These are phyloP conservation scores for Dasyprocta punctata DNA, from an alignment of 2,113 vertebrate species.

Conservation along the genomic window DNA sequence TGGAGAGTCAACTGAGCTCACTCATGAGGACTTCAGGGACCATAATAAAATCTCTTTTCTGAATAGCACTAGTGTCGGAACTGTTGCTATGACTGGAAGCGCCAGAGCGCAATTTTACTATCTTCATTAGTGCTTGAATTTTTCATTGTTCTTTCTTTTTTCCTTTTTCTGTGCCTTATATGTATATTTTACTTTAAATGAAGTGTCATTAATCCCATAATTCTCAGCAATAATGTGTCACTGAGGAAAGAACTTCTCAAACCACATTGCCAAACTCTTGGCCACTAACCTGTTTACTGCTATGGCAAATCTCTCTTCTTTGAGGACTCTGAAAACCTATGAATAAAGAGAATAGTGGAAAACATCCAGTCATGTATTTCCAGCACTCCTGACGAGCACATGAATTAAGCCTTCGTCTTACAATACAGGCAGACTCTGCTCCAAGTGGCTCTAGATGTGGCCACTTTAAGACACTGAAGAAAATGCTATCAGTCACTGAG, in stretches of 20 bases:
- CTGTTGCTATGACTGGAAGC: neutral
- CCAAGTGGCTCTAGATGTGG: neutral
- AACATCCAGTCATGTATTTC: neutral
- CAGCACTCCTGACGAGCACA: neutral
- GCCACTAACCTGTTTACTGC: neutral
- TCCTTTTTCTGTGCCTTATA: accelerated
- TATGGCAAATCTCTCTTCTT: neutral
- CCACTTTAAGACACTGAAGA: neutral
- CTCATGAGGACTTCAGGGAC: neutral
- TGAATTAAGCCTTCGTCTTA: neutral
- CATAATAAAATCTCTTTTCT: neutral
- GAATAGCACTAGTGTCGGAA: neutral
- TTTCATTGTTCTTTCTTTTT: neutral
- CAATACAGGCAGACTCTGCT: neutral
- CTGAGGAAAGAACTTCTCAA: neutral
- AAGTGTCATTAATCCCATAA: neutral
- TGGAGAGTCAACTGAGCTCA: neutral
- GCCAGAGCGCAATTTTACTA: neutral
- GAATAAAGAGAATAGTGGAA: slow-evolving; percentile 7
- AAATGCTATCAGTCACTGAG: neutral
- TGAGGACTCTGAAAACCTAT: neutral
- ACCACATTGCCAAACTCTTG: neutral
- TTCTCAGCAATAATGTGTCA: neutral
- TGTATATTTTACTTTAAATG: neutral
- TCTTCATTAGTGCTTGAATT: neutral